Evolutionary conservation across 2,888 invertebrate species (phyloP).

Genomic region (Amphipyra tragopoginis): DNA sequence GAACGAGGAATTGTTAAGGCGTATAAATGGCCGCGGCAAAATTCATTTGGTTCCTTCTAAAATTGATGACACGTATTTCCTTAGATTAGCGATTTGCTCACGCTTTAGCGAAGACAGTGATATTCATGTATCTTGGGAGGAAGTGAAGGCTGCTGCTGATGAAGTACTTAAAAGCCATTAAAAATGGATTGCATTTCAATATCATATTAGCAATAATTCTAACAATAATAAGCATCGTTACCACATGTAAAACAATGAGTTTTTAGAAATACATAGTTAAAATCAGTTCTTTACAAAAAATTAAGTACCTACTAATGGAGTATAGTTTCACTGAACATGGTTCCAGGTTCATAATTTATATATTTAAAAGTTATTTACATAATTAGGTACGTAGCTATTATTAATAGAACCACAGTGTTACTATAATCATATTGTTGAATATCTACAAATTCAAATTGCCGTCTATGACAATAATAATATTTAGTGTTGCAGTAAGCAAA

Average conservation of each 20-base stretch:
- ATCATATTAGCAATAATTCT: conserved; percentile 9
- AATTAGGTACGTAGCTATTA: conserved; percentile 1
- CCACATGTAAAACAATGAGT: not conserved
- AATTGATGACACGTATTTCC: conserved; percentile 95
- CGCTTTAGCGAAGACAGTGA: conserved; percentile 95
- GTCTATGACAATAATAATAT: conserved; percentile 40
- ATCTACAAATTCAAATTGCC: conserved; percentile 7
- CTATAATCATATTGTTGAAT: conserved; percentile 3
- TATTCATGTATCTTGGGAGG: conserved; percentile 96
- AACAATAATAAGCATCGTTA: conserved; percentile 1
- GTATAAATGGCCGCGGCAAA: conserved; percentile 96
- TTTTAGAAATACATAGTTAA: not conserved
- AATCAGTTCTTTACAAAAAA: not conserved
- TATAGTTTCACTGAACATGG: not conserved
- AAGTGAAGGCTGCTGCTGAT: conserved; percentile 93
- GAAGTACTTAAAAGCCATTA: conserved; percentile 88
- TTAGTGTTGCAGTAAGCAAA: no score
- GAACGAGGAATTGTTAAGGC: conserved; percentile 95
- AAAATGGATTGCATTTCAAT: conserved; percentile 1
- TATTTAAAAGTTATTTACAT: not conserved
- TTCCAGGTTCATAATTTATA: not conserved
- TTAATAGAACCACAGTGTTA: conserved; percentile 20
- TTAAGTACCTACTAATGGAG: not conserved
- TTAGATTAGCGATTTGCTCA: conserved; percentile 97
- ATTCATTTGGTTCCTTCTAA: conserved; percentile 98